Evolutionary conservation across 2,888 invertebrate species (phyloP), one percentile per base, ranked within the genome.

Genomic region (Ecdyonurus torrentis): DNA sequence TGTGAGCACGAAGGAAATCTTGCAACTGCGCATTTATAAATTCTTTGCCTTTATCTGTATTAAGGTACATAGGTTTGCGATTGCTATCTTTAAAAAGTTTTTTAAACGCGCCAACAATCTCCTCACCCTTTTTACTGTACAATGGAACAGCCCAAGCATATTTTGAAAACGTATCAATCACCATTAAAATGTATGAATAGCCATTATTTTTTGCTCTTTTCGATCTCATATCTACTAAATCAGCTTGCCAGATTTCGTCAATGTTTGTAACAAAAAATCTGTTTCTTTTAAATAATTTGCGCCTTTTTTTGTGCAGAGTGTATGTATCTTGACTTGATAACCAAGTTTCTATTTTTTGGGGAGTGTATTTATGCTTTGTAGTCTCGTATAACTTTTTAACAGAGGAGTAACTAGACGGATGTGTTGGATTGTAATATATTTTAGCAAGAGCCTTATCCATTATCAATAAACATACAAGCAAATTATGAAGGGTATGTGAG

Each of bases 221-320:
- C 15, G 37, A 37, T 15, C 37, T 37, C n/a, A 19, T 37, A 19
- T 52, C 63, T 60, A 62, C 63, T 19, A 62, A 25, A 63, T 58
- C 66, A 0, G 23, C 19, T 25, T 68, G 65, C 66, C 67, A 68
- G 0, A 65, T 25, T 50, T 67, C 67, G 53, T 68, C 68, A 2
- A 68, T 66, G 52, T 68, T 67, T 18, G 52, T 55, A 0, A 67
- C 64, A 15, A 63, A 53, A 58, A 66, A 67, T 2, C 23, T 59
- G 7, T 64, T 52, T 52, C 66, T 37, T 24, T 59, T 62, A 63
- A 66, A 67, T 58, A 64, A 62, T 37, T 61, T 58, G 22, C 64
- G 10, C 23, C 63, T 23, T 1, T 64, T 60, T 24, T 63, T 59
- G 52, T 68, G 66, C 2, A 64, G 25, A 23, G 23, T 25, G 25